Evolutionary conservation across 2,797 vertebrate species (phyloP).

Genomic region (Enteromius anoplus): DNA sequence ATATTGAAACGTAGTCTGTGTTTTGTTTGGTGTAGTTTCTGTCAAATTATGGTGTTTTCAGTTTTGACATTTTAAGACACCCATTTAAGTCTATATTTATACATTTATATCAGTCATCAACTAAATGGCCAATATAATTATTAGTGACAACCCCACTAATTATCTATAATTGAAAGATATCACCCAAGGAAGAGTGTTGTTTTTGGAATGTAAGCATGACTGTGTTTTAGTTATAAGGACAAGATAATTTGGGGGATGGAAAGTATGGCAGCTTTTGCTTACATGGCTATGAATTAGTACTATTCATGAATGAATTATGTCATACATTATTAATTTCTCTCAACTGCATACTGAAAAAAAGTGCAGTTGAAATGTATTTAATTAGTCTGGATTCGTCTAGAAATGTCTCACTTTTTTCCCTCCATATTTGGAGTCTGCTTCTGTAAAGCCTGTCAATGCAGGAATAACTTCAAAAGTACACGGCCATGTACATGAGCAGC

Average conservation of each 20-base stretch:
- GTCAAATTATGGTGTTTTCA: neutral
- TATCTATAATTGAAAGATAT: neutral
- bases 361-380: neutral
- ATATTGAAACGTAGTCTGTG: neutral
- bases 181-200: neutral
- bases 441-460: neutral
- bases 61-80: neutral
- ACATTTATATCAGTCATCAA: neutral
- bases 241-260: neutral
- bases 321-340: neutral
- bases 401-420: neutral
- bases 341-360: neutral
- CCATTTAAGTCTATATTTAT: neutral
- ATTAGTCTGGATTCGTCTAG: neutral
- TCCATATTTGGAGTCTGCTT: neutral
- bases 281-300: neutral
- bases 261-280: neutral
- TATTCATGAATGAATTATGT: neutral
- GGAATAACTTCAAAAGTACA: neutral
- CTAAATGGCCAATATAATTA: neutral
- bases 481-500: neutral
- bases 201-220: neutral
- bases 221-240: neutral
- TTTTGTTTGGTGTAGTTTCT: neutral
- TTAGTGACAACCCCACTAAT: neutral